phyloP scores from a whole-genome alignment of 2,888 invertebrate genomes.

The Drosophila kanekoi region DNA sequence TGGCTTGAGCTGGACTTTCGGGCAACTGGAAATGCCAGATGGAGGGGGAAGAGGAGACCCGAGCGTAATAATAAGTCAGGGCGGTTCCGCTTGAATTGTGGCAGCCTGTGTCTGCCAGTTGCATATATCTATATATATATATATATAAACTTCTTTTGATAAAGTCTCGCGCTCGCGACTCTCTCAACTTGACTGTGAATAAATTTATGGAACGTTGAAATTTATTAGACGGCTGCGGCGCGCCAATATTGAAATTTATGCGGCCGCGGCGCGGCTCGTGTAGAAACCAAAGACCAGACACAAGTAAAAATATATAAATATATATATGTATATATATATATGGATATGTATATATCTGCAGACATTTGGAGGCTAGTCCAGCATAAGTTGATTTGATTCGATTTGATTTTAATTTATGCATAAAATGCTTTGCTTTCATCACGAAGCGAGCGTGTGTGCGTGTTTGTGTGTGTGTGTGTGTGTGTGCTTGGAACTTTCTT shows the following conservation, averaged over 20 bases:
- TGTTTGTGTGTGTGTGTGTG: conserved; percentile 17
- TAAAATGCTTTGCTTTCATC: conserved; percentile 81
- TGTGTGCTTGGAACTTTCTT: conserved; percentile 69
- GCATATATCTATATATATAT: background rate
- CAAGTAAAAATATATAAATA: background rate
- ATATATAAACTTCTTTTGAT: conserved; percentile 13
- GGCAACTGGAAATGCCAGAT: conserved; percentile 3
- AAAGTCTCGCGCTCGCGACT: conserved; percentile 20
- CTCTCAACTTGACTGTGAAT: conserved; percentile 75
- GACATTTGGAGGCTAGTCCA: conserved; percentile 47
- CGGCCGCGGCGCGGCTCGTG: conserved; percentile 46
- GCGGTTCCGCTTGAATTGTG: conserved; percentile 59
- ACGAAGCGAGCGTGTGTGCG: conserved; percentile 53
- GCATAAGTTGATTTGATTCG: conserved; percentile 77
- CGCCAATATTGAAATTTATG: conserved; percentile 79
- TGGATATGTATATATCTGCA: conserved; percentile 1
- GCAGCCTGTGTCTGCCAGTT: conserved; percentile 14
- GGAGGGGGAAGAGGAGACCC: conserved; percentile 3
- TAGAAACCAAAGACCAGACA: conserved; percentile 37
- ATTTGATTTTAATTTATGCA: conserved; percentile 81
- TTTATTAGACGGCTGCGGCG: conserved; percentile 68
- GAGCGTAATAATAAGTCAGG: conserved; percentile 70
- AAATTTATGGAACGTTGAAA: conserved; percentile 75
- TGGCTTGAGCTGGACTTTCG: conserved; percentile 6
- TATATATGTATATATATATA: background rate